Conservation (phyloP, 1,140 invertebrate genomes). For the Platorchestia sp. region DNA sequence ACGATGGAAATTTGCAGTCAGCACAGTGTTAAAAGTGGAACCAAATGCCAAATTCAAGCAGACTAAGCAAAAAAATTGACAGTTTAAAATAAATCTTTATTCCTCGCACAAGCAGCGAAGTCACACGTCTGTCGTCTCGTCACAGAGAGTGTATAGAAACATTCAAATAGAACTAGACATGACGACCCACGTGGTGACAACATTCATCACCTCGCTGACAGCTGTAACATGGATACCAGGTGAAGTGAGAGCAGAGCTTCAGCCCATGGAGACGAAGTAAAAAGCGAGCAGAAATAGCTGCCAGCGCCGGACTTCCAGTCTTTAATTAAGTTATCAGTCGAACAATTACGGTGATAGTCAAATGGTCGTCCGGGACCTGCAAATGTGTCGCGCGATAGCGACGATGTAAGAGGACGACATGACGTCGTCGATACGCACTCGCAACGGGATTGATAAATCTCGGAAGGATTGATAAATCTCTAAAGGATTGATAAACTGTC, state of each 20-base stretch:
- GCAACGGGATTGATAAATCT: not conserved
- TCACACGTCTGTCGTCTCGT: too few relatives aligned
- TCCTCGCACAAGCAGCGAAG: too few relatives aligned
- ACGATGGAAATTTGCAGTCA: too few relatives aligned
- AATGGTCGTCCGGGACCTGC: not conserved
- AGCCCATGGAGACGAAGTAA: not conserved
- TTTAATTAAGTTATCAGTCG: conserved; percentile 37
- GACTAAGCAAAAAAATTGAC: too few relatives aligned
- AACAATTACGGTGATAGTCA: conserved; percentile 8
- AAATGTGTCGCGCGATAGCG: conserved; percentile 41
- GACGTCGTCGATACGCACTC: not conserved
- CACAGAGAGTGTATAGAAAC: too few relatives aligned
- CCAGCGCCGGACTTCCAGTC: not conserved
- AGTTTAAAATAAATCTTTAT: too few relatives aligned
- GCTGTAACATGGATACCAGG: not conserved
- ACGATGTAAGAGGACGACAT: not conserved
- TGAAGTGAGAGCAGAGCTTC: not conserved
- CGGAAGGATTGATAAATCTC: not conserved
- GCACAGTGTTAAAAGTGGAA: too few relatives aligned
- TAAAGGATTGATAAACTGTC: conserved; percentile 46
- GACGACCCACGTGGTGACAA: too few relatives aligned
- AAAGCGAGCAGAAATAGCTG: not conserved
- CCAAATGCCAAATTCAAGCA: too few relatives aligned
- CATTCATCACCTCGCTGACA: not conserved
- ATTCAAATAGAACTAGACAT: too few relatives aligned